phyloP scores from a whole-genome alignment of 2,888 invertebrate species.

The Trissolcus brochymenae region DNA sequence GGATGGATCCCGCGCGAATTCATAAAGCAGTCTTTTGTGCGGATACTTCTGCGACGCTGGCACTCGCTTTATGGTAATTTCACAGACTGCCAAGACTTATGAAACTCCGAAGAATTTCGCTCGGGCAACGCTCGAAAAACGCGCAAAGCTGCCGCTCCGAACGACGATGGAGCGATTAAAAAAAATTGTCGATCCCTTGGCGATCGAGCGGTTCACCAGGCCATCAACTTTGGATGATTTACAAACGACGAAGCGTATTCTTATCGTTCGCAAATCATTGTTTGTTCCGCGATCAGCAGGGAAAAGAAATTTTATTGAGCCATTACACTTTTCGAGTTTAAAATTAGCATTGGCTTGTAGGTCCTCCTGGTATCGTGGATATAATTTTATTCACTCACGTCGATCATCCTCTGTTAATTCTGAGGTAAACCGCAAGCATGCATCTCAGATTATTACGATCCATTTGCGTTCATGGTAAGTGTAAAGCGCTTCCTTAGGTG shows the following conservation, averaged over 20 bases:
- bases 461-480: constrained; percentile 63
- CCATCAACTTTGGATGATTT: not conserved
- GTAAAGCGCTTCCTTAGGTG: constrained; percentile 65
- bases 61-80: constrained; percentile 73
- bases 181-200: constrained; percentile 34
- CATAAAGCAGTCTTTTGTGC: constrained; percentile 74
- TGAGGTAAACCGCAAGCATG: constrained; percentile 66
- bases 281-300: constrained; percentile 19
- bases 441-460: constrained; percentile 62
- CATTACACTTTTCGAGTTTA: constrained; percentile 22
- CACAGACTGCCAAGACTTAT: constrained; percentile 66
- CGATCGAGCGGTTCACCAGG: constrained; percentile 14
- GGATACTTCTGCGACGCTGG: constrained; percentile 66
- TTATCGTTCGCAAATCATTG: constrained; percentile 17
- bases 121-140: constrained; percentile 58
- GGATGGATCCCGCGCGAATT: constrained; percentile 73
- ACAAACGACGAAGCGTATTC: too few relatives aligned
- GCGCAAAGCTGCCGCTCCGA: constrained; percentile 50
- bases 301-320: constrained; percentile 19
- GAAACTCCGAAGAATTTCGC: constrained; percentile 59
- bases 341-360: constrained; percentile 13
- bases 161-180: constrained; percentile 56
- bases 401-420: constrained; percentile 64
- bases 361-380: constrained; percentile 27
- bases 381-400: constrained; percentile 44